phyloP scores from a whole-genome alignment of 2,888 invertebrate genomes.

The Sinopyrophorus schimmeli region DNA sequence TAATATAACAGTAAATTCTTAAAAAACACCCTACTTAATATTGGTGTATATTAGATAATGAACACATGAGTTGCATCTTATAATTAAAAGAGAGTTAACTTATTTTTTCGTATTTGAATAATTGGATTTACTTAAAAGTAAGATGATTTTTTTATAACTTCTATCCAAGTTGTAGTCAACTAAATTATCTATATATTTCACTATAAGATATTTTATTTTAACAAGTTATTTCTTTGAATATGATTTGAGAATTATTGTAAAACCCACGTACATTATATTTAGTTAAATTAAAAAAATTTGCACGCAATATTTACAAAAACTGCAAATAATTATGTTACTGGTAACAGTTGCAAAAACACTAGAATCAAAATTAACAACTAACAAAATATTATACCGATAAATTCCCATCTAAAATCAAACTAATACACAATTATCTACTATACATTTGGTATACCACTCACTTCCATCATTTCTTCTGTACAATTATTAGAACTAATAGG shows the following conservation, averaged over 20 bases:
- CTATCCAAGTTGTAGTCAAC: no score
- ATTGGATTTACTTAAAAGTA: background rate
- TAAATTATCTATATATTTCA: no score
- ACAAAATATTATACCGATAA: slow-evolving; percentile 18
- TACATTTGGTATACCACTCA: slow-evolving; percentile 44
- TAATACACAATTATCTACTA: slow-evolving; percentile 22
- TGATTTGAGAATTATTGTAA: background rate
- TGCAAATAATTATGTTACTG: slow-evolving; percentile 15
- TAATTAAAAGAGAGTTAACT: slow-evolving; percentile 14
- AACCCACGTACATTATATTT: background rate
- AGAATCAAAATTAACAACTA: slow-evolving; percentile 22
- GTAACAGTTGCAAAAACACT: slow-evolving; percentile 27
- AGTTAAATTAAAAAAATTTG: slow-evolving; percentile 1
- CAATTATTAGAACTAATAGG: slow-evolving; percentile 34
- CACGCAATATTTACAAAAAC: slow-evolving; percentile 19
- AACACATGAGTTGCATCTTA: slow-evolving; percentile 36
- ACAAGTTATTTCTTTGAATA: background rate
- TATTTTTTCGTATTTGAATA: slow-evolving; percentile 1
- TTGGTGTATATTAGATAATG: slow-evolving; percentile 35
- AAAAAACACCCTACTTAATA: slow-evolving; percentile 25
- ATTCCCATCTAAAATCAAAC: slow-evolving; percentile 23
- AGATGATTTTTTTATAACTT: no score
- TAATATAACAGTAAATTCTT: slow-evolving; percentile 5
- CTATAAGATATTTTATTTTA: background rate
- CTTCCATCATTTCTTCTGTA: slow-evolving; percentile 52